Conservation (phyloP, 2,113 vertebrate species). For the Donacobius atricapilla region DNA sequence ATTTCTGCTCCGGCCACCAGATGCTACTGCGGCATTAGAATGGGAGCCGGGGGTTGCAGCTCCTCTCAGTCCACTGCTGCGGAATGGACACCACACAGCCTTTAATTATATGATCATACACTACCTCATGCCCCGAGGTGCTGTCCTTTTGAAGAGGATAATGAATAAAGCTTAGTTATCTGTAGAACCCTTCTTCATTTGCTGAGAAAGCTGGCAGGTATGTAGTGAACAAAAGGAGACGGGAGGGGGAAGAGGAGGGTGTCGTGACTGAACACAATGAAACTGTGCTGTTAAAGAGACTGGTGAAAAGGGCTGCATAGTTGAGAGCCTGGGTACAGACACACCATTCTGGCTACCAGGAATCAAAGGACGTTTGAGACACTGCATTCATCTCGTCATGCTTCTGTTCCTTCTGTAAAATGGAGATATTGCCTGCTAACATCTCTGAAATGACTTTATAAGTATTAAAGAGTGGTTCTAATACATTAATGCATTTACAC, state of each 20-base stretch:
- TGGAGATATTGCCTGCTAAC: neutral
- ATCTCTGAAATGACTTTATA: neutral
- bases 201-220: neutral
- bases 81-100: neutral
- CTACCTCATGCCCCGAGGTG: neutral
- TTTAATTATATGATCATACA: neutral
- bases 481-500: neutral
- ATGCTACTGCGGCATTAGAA: constrained; percentile 42
- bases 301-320: neutral
- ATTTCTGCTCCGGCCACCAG: constrained; percentile 34
- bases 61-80: neutral
- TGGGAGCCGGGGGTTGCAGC: neutral
- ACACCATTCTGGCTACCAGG: neutral
- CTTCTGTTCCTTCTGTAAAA: neutral
- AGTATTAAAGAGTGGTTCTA: neutral
- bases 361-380: neutral
- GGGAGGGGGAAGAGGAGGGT: neutral
- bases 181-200: neutral
- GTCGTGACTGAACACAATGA: neutral
- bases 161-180: neutral
- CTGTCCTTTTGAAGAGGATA: neutral
- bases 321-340: neutral
- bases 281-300: neutral
- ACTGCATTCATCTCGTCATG: neutral
- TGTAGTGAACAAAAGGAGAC: neutral